phyloP scores from a whole-genome alignment of 2,888 invertebrate genomes.

The Eupithecia subumbrata region DNA sequence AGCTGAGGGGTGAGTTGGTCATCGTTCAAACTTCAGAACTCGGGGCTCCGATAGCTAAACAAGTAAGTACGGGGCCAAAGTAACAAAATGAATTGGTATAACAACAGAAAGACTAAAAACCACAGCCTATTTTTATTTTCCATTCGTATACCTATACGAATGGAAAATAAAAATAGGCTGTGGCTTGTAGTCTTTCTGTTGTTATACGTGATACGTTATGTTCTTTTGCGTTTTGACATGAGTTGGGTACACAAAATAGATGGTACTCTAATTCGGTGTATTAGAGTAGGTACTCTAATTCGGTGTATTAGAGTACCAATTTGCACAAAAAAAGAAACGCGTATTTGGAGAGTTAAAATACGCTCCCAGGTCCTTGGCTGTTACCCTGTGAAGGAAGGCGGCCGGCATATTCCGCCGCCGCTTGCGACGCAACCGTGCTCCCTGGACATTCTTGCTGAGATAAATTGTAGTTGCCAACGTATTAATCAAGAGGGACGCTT shows the following conservation, averaged over 20 bases:
- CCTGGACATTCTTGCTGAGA: conserved; percentile 30
- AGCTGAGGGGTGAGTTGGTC: not conserved
- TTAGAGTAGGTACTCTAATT: too few species aligned
- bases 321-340: too few species aligned
- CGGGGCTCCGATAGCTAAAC: not conserved
- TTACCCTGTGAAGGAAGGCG: not conserved
- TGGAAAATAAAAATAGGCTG: too few species aligned
- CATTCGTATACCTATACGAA: too few species aligned
- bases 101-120: not conserved
- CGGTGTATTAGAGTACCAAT: too few species aligned
- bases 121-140: not conserved
- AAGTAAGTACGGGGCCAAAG: not conserved
- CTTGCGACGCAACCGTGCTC: conserved; percentile 6
- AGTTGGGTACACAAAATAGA: too few species aligned
- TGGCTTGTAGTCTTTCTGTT: too few species aligned
- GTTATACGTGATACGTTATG: too few species aligned
- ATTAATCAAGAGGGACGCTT: conserved; percentile 40
- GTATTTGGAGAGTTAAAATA: too few species aligned
- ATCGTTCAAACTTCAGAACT: not conserved
- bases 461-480: conserved; percentile 40
- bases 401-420: not conserved
- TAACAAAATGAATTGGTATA: not conserved
- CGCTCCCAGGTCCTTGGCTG: not conserved
- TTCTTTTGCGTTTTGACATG: too few species aligned
- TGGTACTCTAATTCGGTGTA: too few species aligned